Evolutionary conservation across 2,113 vertebrate genomes (phyloP), one percentile per base, ranked within the genome.

Genomic region (Thunnus maccoyii): DNA sequence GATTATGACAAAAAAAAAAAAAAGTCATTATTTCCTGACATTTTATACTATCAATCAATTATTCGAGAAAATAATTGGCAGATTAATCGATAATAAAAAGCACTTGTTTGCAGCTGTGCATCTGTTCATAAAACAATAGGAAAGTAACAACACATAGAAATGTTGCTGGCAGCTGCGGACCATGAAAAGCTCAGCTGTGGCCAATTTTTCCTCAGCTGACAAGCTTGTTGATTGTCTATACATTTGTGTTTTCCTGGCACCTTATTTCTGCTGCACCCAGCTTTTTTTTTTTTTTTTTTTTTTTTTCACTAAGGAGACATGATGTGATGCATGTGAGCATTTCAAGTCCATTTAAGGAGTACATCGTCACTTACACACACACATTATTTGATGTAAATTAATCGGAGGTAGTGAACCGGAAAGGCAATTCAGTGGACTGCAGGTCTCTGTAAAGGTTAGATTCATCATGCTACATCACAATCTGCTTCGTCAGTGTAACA

Each of bases 161-260:
- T 7, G 22, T 69, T 65, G 50, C 20, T 20, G 54, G 55, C 69
- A 65, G 61, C 62, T 66, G 32, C 48, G 10, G 74, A 73, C 74
- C 36, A 30, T 84, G 83, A 80, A 64, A 82, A 71, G 46, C 73
- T 83, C 32, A 27, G 36, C 54, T 52, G 25, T 27, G 69, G 56
- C 7, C 5, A n/a, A 73, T 68, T 82, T 10, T 58, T 80, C 67
- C 67, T 57, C 22, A 11, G 44, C 46, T 36, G 70, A 72, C 66
- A 46, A 60, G 14, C 50, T 17, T 27, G 14, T 16, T 25, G 67
- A 74, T 76, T 12, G 4, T 27, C 14, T 12, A 12, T 3, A 27
- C 20, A 2, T 54, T 2, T 0, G 44, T 20, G 44, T 76, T 63
- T 52, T 32, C 50, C 55, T 25, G 22, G 14, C 15, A 41, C 17